A percentile compares a stretch with the other conserved stretches of the same genome.
Conservation (phyloP, 2,113 vertebrate genomes). For the Brevimyrus niger region DNA sequence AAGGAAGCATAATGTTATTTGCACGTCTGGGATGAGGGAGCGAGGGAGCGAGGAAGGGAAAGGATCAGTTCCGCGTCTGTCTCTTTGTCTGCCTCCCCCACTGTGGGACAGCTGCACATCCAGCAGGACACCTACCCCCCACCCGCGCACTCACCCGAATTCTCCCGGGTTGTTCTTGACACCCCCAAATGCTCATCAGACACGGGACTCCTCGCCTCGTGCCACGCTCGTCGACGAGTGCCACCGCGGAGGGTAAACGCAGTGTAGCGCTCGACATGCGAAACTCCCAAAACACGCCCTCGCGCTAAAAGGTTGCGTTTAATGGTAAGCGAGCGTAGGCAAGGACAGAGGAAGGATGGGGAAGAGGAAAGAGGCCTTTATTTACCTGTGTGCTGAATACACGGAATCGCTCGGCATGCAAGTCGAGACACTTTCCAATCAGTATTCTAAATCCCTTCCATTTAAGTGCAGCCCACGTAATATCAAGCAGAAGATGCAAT, state of each 20-base stretch:
- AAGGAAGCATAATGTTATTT: not conserved
- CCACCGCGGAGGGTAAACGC: not conserved
- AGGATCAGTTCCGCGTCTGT: not conserved
- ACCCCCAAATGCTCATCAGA: not conserved
- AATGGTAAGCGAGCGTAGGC: not conserved
- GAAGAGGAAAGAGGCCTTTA: not conserved
- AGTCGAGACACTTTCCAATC: not conserved
- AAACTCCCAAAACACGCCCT: not conserved
- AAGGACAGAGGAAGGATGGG: not conserved
- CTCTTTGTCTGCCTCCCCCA: slow-evolving; percentile 3
- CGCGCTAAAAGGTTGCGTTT: not conserved
- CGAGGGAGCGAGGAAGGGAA: slow-evolving; percentile 18
- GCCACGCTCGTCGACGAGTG: not conserved
- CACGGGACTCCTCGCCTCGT: not conserved
- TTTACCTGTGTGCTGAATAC: not conserved
- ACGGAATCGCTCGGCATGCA: not conserved
- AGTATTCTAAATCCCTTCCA: not conserved
- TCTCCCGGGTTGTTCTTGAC: not conserved
- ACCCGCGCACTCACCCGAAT: not conserved
- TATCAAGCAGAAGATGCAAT: not conserved
- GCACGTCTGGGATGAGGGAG: not conserved
- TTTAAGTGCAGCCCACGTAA: not conserved
- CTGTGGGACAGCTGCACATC: slow-evolving; percentile 12
- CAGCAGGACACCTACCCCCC: not conserved
- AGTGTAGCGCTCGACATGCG: not conserved